Evolutionary conservation across 2,797 vertebrate species (phyloP).

Genomic region (Mycteria americana): DNA sequence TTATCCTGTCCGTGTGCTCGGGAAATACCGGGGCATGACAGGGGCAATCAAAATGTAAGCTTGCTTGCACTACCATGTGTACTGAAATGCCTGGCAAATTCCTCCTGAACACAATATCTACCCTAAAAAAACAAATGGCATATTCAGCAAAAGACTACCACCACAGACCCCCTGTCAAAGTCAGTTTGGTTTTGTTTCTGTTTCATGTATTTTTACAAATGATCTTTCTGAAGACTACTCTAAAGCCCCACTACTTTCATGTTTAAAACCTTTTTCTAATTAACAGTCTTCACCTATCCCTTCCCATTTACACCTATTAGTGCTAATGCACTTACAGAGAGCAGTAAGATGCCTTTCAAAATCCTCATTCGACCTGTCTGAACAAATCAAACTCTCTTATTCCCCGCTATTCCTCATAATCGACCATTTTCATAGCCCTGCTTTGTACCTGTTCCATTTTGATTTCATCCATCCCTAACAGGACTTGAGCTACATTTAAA

Average conservation of each 20-base stretch:
- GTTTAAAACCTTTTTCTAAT: not conserved
- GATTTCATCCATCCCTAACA: not conserved
- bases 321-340: not conserved
- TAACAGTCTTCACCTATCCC: not conserved
- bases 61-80: not conserved
- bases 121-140: not conserved
- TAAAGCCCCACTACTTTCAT: not conserved
- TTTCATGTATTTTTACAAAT: not conserved
- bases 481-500: not conserved
- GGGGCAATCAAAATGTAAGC: not conserved
- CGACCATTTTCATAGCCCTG: not conserved
- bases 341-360: not conserved
- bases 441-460: not conserved
- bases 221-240: not conserved
- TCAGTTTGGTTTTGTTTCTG: not conserved
- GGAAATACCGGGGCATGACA: accelerated
- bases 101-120: not conserved
- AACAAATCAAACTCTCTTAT: not conserved
- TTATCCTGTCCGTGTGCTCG: not conserved
- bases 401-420: not conserved
- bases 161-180: not conserved
- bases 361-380: not conserved
- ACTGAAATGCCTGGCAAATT: not conserved
- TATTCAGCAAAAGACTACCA: not conserved
- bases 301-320: not conserved